These are phyloP conservation scores for Acropora yongei DNA, from an alignment of 64 coral and sea anemone species.

Conservation along the genomic window DNA sequence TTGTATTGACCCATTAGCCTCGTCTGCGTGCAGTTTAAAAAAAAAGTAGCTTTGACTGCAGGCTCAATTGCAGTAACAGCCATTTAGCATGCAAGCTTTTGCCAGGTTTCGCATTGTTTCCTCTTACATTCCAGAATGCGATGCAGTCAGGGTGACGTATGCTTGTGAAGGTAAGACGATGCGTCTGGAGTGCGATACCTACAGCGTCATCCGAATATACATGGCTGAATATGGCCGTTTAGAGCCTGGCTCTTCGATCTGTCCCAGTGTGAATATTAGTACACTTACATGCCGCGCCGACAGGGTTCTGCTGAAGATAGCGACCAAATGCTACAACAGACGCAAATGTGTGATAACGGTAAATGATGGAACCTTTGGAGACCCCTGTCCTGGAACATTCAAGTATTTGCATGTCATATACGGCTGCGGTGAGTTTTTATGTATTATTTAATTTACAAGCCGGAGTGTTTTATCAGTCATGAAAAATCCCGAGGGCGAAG, in stretches of 20 bases:
- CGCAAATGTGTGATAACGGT: slow-evolving; percentile 69
- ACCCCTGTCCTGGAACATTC: slow-evolving; percentile 85
- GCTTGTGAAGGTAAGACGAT: slow-evolving; percentile 79
- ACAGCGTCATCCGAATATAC: slow-evolving; percentile 48
- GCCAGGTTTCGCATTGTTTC: too few relatives aligned
- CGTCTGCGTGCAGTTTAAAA: too few relatives aligned
- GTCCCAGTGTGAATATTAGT: slow-evolving; percentile 70
- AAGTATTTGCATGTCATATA: slow-evolving; percentile 90
- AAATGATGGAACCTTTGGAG: slow-evolving; percentile 52
- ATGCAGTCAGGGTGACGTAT: slow-evolving; percentile 50
- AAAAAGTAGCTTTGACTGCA: too few relatives aligned
- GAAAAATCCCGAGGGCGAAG: too few relatives aligned
- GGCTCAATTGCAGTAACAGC: too few relatives aligned
- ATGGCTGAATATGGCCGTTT: slow-evolving; percentile 79
- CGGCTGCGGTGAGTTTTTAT: slow-evolving; percentile 71
- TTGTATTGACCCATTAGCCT: too few relatives aligned
- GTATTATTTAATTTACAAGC: too few relatives aligned
- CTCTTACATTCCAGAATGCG: background rate
- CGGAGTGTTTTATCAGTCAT: too few relatives aligned
- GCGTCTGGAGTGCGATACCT: slow-evolving; percentile 62
- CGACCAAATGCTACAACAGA: slow-evolving; percentile 52
- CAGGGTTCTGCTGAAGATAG: slow-evolving; percentile 34
- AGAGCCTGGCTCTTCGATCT: slow-evolving; percentile 74
- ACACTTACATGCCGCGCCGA: slow-evolving; percentile 48
- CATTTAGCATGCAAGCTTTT: too few relatives aligned